Base-by-base conservation (phyloP, 2,888 invertebrate species). In the Gerris lacustris region DNA sequence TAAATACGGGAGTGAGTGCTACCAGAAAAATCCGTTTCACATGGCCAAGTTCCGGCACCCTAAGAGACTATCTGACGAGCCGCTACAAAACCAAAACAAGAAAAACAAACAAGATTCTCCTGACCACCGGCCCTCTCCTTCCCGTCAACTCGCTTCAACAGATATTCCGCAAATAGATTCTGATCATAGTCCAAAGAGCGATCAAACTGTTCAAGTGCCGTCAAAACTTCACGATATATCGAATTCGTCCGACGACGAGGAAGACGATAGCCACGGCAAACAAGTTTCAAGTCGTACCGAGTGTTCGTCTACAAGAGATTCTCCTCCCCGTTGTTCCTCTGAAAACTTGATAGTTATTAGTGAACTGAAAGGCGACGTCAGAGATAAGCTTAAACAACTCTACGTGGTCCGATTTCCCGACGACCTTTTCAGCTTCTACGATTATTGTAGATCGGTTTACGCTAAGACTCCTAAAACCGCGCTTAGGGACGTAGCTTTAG, bases 401-500 rank as follows among this genome's bases (percentile, higher is more conserved):
- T 95, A 94, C 80, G 80, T 93, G 45, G 86, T 92, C 0, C 86
- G 90, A 73, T 94, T 96, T 93, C 95, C 96, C 0, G 79, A 84
- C n/a, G 95, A 96, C 80, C 96, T 96, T 80, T 94, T 87, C 77
- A 82, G 86, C 71, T 91, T 96, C 79, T 94, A 89, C 86, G 86
- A 91, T 67, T 90, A 91, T 77, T 87, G 92, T 73, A 82, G 84
- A 77, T 71, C 70, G 43, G 67, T 75, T 43, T 63, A 71, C 31
- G 63, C 62, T 43, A 67, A 73, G 66, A 79, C 80, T 4, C 73
- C 71, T 6, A 55, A 63, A 44, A 69, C 67, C n/a, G 86, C 88
- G 11, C 82, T 95, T 15, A 83, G 85, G 69, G 82, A 82, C 74
- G 83, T 89, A 44, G 88, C 88, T 72, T 82, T 95, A 63, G 82